Base-by-base conservation (phyloP, 1,140 invertebrate genomes). In the Meloidogyne floridensis region DNA sequence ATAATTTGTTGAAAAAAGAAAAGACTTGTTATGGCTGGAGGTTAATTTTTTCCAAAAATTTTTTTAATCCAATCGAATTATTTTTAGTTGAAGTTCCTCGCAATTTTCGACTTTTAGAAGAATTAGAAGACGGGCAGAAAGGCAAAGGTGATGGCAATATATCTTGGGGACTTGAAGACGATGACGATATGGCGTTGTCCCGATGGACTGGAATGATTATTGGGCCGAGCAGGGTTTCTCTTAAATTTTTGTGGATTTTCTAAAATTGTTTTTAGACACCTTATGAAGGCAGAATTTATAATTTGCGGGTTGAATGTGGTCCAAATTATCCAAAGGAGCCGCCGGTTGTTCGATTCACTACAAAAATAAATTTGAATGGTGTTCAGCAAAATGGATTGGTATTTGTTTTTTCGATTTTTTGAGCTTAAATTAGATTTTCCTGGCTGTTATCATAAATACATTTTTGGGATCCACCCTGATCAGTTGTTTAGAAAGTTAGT, bases 181-280 rank as follows among this genome's bases (percentile, higher is more conserved):
- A 99, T 91, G 95, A 96, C 92, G 97, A 99, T 91, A 98, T 98
- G 95, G 97, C 95, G 86, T 92, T 99, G 74, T 96, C 95, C 87
- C 94, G 96, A 91, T 99, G 97, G 97, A 98, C 95, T 91, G 96
- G 96, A 81, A 98, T 98, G 95, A 98, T 99, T 89, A 97, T 99
- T 92, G 97, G 97, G 86, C 97, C 97, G 8, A 59, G 75, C 20
- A 75, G 86, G 20, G 85, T 80, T 72, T 70, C 75, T 83, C 51
- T 54, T 54, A 18, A 65, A 8, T 13, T 6, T 42, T 9, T 18
- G 13, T 54, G 7, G 18, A 47, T 20, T 20, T 72, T 20, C n/a
- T 72, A 42, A 11, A n/a, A 4, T 42, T 15, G 43, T 83, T 93
- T 93, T 84, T 93, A 98, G 94, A 98, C 96, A 87, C 95, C 95